phyloP scores from a whole-genome alignment of 2,888 invertebrate genomes.

The Hoplodrina ambigua region DNA sequence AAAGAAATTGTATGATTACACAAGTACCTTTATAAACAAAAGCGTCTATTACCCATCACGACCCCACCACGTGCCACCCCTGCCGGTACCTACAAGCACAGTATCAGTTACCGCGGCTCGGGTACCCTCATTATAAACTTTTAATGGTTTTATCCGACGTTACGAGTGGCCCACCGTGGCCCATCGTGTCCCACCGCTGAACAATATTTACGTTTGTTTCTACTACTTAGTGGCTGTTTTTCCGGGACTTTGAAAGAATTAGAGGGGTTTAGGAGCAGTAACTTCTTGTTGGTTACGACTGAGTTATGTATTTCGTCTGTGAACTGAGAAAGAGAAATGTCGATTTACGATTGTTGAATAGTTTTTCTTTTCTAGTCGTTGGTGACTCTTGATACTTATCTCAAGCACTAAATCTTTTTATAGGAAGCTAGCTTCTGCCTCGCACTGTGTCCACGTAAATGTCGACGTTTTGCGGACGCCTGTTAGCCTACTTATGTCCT shows the following conservation, averaged over 20 bases:
- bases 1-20: no score
- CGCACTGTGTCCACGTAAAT: no score
- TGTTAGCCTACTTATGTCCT: no score
- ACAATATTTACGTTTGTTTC: constrained; percentile 52
- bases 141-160: constrained; percentile 71
- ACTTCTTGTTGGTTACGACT: not conserved
- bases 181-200: constrained; percentile 17
- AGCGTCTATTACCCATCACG: not conserved
- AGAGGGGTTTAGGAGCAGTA: not conserved
- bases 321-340: not conserved
- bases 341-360: constrained; percentile 5
- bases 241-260: not conserved
- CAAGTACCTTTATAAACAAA: constrained; percentile 5
- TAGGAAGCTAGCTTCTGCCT: no score
- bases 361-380: not conserved
- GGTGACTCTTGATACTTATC: no score
- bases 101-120: constrained; percentile 51
- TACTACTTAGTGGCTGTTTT: constrained; percentile 25
- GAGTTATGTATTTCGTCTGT: constrained; percentile 16
- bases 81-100: not conserved
- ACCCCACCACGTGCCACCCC: constrained; percentile 27
- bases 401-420: no score
- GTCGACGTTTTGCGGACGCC: no score
- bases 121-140: constrained; percentile 73
- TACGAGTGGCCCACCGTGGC: constrained; percentile 29